Conservation (phyloP, 2,888 invertebrate genomes). For the Eubasilissa splendida region DNA sequence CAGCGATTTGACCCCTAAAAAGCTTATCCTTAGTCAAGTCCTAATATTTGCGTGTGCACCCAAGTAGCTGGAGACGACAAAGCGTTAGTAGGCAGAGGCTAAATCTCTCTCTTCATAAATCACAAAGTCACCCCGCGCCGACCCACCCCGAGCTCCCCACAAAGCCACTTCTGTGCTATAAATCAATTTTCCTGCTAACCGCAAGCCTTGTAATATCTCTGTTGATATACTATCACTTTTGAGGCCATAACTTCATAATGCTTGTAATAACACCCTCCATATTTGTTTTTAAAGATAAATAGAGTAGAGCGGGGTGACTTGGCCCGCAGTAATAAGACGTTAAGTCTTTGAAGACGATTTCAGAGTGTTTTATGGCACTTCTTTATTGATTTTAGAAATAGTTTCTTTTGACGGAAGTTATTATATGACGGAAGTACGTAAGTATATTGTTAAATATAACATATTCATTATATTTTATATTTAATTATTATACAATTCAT, state of each 20-base stretch:
- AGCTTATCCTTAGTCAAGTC: too few species aligned
- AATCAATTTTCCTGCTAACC: slow-evolving; percentile 56
- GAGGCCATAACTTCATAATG: slow-evolving; percentile 57
- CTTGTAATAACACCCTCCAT: slow-evolving; percentile 48
- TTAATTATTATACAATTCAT: too few species aligned
- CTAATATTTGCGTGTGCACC: slow-evolving; percentile 42
- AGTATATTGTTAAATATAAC: too few species aligned
- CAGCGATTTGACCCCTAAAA: too few species aligned
- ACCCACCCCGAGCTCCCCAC: slow-evolving; percentile 19
- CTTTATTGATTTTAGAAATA: background rate
- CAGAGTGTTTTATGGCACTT: background rate
- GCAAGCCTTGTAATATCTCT: slow-evolving; percentile 53
- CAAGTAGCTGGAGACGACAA: slow-evolving; percentile 46
- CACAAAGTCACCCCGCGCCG: slow-evolving; percentile 49
- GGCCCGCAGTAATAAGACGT: slow-evolving; percentile 17
- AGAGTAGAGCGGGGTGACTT: slow-evolving; percentile 24
- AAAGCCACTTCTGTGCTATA: slow-evolving; percentile 50
- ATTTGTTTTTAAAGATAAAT: slow-evolving; percentile 40
- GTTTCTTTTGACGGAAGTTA: background rate
- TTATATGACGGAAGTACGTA: too few species aligned
- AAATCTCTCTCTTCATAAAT: slow-evolving; percentile 57
- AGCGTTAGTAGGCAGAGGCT: slow-evolving; percentile 44
- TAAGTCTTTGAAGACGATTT: slow-evolving; percentile 4
- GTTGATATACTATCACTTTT: slow-evolving; percentile 58
- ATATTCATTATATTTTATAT: too few species aligned